phyloP scores from a whole-genome alignment of 2,797 vertebrate genomes.

The Fistularia tabacaria region DNA sequence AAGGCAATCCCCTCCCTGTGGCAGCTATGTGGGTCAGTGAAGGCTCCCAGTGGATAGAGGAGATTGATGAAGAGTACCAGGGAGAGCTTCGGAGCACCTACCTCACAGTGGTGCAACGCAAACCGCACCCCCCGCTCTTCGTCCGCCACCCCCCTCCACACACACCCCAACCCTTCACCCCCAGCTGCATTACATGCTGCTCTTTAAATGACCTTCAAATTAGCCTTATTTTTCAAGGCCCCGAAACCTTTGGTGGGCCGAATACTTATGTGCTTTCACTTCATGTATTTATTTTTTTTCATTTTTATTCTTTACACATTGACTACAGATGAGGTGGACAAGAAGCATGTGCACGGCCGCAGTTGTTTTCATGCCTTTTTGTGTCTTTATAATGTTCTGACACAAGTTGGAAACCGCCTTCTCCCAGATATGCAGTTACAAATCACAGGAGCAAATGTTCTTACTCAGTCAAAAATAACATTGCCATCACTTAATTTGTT shows the following conservation, averaged over 20 bases:
- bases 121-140: slow-evolving; percentile 60
- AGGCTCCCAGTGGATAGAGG: slow-evolving; percentile 72
- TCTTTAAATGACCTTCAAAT: slow-evolving; percentile 82
- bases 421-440: too few species aligned
- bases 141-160: slow-evolving; percentile 64
- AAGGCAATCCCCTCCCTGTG: slow-evolving; percentile 61
- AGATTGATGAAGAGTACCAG: slow-evolving; percentile 80
- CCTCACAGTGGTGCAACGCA: slow-evolving; percentile 60
- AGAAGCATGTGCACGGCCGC: slow-evolving; percentile 16
- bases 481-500: too few species aligned
- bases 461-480: too few species aligned
- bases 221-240: slow-evolving; percentile 69
- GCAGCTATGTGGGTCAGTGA: slow-evolving; percentile 78
- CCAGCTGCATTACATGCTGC: slow-evolving; percentile 62
- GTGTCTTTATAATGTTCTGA: slow-evolving; percentile 16
- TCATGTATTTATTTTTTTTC: too few species aligned
- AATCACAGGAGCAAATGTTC: too few species aligned
- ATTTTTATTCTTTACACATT: too few species aligned
- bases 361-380: slow-evolving; percentile 39
- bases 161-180: too few species aligned
- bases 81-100: slow-evolving; percentile 63
- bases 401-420: too few species aligned
- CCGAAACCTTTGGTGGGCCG: slow-evolving; percentile 54
- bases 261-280: slow-evolving; percentile 13
- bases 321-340: too few species aligned